Conservation (phyloP, 2,888 invertebrate genomes). For the Laspeyria flexula region DNA sequence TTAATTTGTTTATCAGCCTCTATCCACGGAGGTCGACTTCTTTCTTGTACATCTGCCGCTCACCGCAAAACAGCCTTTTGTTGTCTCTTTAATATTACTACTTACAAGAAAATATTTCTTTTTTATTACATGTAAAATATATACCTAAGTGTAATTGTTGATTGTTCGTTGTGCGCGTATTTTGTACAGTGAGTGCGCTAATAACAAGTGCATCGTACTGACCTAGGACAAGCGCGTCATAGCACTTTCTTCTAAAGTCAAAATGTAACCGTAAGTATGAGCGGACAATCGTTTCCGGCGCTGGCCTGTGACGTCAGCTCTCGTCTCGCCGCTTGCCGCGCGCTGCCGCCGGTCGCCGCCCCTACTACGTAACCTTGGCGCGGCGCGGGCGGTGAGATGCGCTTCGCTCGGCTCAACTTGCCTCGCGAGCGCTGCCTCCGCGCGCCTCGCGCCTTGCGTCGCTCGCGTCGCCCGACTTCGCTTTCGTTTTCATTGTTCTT, state of each 20-base stretch:
- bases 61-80: constrained; percentile 46
- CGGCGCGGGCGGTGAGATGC: constrained; percentile 33
- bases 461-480: constrained; percentile 39
- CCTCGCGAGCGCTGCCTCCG: constrained; percentile 37
- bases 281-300: constrained; percentile 83
- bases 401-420: constrained; percentile 36
- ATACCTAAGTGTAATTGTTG: too few species aligned
- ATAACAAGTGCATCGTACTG: constrained; percentile 59
- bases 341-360: constrained; percentile 44
- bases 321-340: constrained; percentile 76
- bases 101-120: not conserved
- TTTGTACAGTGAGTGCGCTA: too few species aligned
- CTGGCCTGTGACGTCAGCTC: constrained; percentile 83
- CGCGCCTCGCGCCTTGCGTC: constrained; percentile 26
- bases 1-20: constrained; percentile 64
- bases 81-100: constrained; percentile 17
- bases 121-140: not conserved
- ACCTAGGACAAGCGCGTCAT: constrained; percentile 75
- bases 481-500: constrained; percentile 77
- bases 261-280: constrained; percentile 85
- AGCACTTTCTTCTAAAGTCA: constrained; percentile 84
- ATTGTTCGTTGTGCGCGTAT: too few species aligned
- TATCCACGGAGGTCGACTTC: constrained; percentile 60
- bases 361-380: constrained; percentile 37
- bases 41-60: constrained; percentile 62